These are phyloP conservation scores for Albula glossodonta DNA, from an alignment of 2,113 vertebrate species.

Conservation along the genomic window DNA sequence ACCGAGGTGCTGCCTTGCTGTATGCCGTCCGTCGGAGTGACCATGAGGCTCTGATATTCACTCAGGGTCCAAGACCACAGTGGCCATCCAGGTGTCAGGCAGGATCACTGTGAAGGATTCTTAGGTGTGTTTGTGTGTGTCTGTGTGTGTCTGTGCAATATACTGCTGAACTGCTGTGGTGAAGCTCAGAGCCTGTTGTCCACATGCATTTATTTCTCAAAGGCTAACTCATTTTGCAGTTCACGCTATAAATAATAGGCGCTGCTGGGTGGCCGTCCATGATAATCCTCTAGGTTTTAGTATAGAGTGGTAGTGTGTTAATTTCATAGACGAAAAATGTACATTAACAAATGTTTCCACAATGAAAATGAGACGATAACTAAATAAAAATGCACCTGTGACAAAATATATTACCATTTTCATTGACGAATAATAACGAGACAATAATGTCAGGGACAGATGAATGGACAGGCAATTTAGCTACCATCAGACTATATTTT, in stretches of 20 bases:
- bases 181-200: not conserved
- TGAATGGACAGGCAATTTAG: no score
- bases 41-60: not conserved
- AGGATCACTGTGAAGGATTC: not conserved
- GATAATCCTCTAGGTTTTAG: not conserved
- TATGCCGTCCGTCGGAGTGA: not conserved
- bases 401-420: no score
- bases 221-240: not conserved
- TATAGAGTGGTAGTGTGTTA: no score
- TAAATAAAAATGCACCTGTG: no score
- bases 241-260: not conserved
- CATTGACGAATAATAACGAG: no score
- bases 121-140: conserved; percentile 1
- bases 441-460: no score
- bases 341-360: no score
- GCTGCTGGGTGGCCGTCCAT: not conserved
- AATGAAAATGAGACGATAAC: no score
- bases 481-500: no score
- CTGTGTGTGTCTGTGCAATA: not conserved
- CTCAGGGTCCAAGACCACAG: not conserved
- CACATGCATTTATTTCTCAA: not conserved
- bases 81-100: not conserved
- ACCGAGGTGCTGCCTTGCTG: not conserved
- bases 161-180: not conserved
- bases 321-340: no score